phyloP scores from a whole-genome alignment of 2,797 vertebrate genomes.

The Neosilurus mollespiculum region DNA sequence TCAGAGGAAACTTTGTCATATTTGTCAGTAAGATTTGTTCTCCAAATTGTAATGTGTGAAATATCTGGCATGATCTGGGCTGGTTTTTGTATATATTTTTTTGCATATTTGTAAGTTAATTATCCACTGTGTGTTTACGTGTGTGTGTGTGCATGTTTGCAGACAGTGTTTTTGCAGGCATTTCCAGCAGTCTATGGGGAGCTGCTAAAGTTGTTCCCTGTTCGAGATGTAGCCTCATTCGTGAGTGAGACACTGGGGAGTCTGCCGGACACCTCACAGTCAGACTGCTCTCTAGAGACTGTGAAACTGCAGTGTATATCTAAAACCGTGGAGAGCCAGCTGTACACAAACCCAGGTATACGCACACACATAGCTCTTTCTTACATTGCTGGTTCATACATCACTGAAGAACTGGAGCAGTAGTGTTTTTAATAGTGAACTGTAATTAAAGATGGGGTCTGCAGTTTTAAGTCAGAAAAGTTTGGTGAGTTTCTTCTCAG shows the following conservation, averaged over 20 bases:
- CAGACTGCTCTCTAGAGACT: conserved; percentile 89
- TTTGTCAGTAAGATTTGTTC: neutral
- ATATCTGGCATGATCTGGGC: neutral
- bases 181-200: conserved; percentile 91
- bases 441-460: neutral
- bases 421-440: neutral
- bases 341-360: conserved; percentile 87
- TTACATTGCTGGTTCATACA: neutral
- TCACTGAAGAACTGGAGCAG: neutral
- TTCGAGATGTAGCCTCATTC: conserved; percentile 91
- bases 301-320: conserved; percentile 94
- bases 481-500: neutral
- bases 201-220: conserved; percentile 91
- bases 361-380: neutral
- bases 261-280: conserved; percentile 82
- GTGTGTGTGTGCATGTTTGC: conserved; percentile 21
- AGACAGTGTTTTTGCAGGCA: conserved; percentile 94
- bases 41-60: neutral
- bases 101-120: neutral
- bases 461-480: neutral
- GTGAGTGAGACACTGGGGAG: conserved; percentile 92
- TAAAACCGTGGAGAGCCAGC: conserved; percentile 93
- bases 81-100: neutral
- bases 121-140: neutral
- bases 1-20: neutral